phyloP scores from a whole-genome alignment of 2,888 invertebrate genomes.

The Nomada lathburiana region DNA sequence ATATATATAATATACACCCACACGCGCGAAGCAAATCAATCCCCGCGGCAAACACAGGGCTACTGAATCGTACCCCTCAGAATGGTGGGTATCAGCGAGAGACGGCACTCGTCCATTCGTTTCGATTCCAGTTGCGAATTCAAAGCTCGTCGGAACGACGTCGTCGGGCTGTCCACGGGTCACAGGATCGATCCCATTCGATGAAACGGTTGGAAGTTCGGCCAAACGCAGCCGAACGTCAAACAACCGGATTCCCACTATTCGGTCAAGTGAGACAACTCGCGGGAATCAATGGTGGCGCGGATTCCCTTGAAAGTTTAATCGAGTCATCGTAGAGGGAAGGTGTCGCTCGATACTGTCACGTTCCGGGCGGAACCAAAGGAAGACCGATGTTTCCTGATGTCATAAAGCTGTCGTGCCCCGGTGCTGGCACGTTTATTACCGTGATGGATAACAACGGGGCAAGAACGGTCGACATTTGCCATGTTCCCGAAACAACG shows the following conservation, averaged over 20 bases:
- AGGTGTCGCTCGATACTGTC: constrained; percentile 21
- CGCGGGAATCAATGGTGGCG: constrained; percentile 39
- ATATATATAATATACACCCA: too few species aligned
- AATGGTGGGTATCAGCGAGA: constrained; percentile 19
- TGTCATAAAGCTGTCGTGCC: constrained; percentile 65
- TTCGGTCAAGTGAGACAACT: constrained; percentile 14
- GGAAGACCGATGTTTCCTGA: constrained; percentile 48
- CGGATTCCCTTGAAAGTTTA: constrained; percentile 44
- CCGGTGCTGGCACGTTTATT: constrained; percentile 56
- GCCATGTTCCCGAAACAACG: constrained; percentile 49
- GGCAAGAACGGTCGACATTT: constrained; percentile 31
- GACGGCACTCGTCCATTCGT: constrained; percentile 39
- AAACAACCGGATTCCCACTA: constrained; percentile 16
- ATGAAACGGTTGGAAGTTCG: constrained; percentile 6
- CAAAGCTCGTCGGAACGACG: constrained; percentile 25
- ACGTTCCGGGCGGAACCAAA: constrained; percentile 20
- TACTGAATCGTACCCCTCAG: constrained; percentile 1
- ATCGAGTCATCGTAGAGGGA: constrained; percentile 24
- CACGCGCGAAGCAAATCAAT: constrained; percentile 28
- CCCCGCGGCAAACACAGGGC: constrained; percentile 12
- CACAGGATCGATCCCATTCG: constrained; percentile 13
- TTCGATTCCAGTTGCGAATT: constrained; percentile 26
- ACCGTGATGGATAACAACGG: constrained; percentile 31
- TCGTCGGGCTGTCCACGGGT: not conserved
- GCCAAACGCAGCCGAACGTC: constrained; percentile 12